phyloP scores from a whole-genome alignment of 2,888 invertebrate genomes.

The Ectemnius cavifrons region DNA sequence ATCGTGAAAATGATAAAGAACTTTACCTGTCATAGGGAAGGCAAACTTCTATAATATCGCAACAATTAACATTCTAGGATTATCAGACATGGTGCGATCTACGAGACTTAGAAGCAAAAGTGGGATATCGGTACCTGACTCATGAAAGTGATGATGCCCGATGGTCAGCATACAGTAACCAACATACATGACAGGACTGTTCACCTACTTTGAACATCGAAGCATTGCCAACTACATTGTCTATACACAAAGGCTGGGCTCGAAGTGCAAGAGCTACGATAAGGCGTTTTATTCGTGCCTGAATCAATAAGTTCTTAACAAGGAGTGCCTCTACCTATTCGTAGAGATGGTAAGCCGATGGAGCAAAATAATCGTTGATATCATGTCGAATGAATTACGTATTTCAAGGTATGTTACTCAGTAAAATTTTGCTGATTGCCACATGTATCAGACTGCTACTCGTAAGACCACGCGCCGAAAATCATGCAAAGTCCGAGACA shows the following conservation, averaged over 20 bases:
- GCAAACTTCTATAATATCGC: too few species aligned
- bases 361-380: too few species aligned
- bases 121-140: conserved; percentile 90
- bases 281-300: conserved; percentile 75
- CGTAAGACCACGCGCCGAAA: conserved; percentile 31
- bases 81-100: conserved; percentile 97
- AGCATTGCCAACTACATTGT: conserved; percentile 71
- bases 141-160: conserved; percentile 96
- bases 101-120: conserved; percentile 88
- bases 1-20: background rate
- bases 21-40: background rate
- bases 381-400: too few species aligned
- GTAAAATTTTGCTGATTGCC: too few species aligned
- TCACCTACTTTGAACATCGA: conserved; percentile 67
- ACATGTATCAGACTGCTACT: conserved; percentile 35
- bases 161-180: conserved; percentile 83
- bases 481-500: conserved; percentile 11
- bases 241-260: conserved; percentile 78
- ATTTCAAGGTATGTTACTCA: too few species aligned
- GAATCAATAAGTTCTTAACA: conserved; percentile 56
- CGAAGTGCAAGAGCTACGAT: conserved; percentile 75
- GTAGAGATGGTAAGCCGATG: too few species aligned
- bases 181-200: conserved; percentile 74
- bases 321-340: background rate
- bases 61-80: conserved; percentile 79